A percentile compares a stretch with the other conserved stretches of the same genome.
phyloP scores from a whole-genome alignment of 2,888 invertebrate species.

The Xylophagus ater region DNA sequence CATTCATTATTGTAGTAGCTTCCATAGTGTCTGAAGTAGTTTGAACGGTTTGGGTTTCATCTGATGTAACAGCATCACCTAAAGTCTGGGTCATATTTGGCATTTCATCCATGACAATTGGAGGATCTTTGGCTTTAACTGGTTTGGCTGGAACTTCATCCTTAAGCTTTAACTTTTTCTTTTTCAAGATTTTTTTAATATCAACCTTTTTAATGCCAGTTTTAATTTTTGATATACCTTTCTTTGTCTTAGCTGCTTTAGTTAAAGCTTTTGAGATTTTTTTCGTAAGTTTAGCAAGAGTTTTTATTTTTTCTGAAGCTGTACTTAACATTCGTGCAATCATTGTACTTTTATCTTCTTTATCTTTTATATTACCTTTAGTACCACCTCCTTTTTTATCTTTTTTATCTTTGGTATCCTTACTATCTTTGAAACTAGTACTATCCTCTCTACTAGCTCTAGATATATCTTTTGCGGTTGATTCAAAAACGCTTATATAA shows the following conservation, averaged over 20 bases:
- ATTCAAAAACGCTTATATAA: constrained; percentile 1
- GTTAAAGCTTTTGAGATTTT: constrained; percentile 11
- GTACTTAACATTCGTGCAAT: constrained; percentile 7
- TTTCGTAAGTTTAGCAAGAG: constrained; percentile 11
- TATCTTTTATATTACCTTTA: no score
- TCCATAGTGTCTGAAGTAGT: no score
- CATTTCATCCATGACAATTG: not conserved
- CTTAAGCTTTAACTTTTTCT: not conserved
- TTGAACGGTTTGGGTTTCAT: not conserved
- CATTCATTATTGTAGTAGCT: no score
- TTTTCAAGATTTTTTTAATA: not conserved
- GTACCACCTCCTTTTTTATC: no score
- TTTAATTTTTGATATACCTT: not conserved
- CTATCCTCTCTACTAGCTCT: not conserved
- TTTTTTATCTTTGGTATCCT: no score
- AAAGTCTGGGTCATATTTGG: not conserved
- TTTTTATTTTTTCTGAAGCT: constrained; percentile 11
- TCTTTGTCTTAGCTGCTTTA: not conserved
- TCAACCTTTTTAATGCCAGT: not conserved
- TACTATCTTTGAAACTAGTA: no score
- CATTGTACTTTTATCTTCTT: constrained; percentile 5
- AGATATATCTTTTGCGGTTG: constrained; percentile 8
- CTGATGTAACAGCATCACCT: not conserved
- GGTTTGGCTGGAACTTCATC: not conserved
- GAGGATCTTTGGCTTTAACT: not conserved